These are phyloP conservation scores for Apis cerana DNA, from an alignment of 1,140 invertebrate species.

Conservation along the genomic window DNA sequence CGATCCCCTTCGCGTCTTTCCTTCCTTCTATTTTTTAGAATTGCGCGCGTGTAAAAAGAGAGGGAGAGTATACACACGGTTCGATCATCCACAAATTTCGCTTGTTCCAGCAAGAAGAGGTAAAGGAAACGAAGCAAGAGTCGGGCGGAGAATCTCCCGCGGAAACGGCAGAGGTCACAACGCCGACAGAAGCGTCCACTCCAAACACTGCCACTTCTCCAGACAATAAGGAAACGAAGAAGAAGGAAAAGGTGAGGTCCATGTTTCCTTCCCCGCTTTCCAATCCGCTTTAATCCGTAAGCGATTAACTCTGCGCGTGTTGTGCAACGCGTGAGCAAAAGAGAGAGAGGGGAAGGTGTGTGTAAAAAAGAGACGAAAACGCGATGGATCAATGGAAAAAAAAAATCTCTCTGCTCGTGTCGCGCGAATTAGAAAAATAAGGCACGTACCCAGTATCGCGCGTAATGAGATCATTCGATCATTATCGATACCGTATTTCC, in stretches of 20 bases:
- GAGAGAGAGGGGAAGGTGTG: too few relatives aligned
- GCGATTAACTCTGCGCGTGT: too few relatives aligned
- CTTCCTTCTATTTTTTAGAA: too few relatives aligned
- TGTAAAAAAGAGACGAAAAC: too few relatives aligned
- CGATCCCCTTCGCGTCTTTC: too few relatives aligned
- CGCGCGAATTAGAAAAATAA: slow-evolving; percentile 4
- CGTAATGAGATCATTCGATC: slow-evolving; percentile 42
- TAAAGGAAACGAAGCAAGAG: slow-evolving; percentile 76
- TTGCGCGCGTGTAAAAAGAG: too few relatives aligned
- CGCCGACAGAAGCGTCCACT: slow-evolving; percentile 76
- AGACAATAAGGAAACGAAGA: slow-evolving; percentile 87
- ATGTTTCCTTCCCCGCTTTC: too few relatives aligned
- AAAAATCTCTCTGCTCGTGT: too few relatives aligned
- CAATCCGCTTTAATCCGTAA: too few relatives aligned
- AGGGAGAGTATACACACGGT: neutral
- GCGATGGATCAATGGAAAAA: neutral
- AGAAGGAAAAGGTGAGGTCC: slow-evolving; percentile 86
- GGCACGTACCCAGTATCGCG: neutral
- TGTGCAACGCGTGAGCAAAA: too few relatives aligned
- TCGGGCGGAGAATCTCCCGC: slow-evolving; percentile 78
- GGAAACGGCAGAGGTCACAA: slow-evolving; percentile 80
- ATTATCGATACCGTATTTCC: slow-evolving; percentile 44
- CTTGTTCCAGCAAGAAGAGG: slow-evolving; percentile 72
- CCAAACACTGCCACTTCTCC: slow-evolving; percentile 84
- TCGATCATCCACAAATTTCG: neutral